phyloP scores from a whole-genome alignment of 2,888 invertebrate genomes.

The Clunio marinus region DNA sequence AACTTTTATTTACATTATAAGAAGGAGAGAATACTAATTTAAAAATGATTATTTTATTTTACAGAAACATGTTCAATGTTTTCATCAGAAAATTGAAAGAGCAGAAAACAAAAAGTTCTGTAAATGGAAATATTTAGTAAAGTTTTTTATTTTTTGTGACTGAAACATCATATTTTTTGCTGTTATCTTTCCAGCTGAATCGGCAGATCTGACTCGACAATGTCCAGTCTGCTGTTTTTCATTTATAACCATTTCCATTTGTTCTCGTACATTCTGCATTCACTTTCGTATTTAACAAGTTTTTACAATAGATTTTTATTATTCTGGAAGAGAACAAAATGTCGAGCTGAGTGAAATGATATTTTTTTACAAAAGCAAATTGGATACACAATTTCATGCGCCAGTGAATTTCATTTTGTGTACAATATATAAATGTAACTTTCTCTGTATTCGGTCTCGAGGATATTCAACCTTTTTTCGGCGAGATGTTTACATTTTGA shows the following conservation, averaged over 20 bases:
- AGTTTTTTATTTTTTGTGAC: neutral
- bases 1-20: too few relatives aligned
- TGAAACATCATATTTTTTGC: neutral
- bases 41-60: too few relatives aligned
- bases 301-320: constrained; percentile 27
- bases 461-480: constrained; percentile 31
- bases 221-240: constrained; percentile 6
- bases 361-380: constrained; percentile 37
- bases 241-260: neutral
- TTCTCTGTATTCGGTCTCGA: constrained; percentile 12
- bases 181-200: constrained; percentile 34
- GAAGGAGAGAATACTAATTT: too few relatives aligned
- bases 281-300: neutral
- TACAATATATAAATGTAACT: constrained; percentile 13
- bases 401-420: constrained; percentile 28
- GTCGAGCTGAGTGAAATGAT: constrained; percentile 23
- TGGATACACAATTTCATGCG: constrained; percentile 35
- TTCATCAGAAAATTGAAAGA: neutral
- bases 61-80: too few relatives aligned
- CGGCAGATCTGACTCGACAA: constrained; percentile 16
- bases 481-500: constrained; percentile 33
- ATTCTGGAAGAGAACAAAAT: constrained; percentile 18
- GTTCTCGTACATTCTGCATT: neutral
- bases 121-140: neutral
- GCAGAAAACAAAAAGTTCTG: constrained; percentile 2